Evolutionary conservation across 2,888 invertebrate genomes (phyloP).

Genomic region (Drosophila hamatofila): DNA sequence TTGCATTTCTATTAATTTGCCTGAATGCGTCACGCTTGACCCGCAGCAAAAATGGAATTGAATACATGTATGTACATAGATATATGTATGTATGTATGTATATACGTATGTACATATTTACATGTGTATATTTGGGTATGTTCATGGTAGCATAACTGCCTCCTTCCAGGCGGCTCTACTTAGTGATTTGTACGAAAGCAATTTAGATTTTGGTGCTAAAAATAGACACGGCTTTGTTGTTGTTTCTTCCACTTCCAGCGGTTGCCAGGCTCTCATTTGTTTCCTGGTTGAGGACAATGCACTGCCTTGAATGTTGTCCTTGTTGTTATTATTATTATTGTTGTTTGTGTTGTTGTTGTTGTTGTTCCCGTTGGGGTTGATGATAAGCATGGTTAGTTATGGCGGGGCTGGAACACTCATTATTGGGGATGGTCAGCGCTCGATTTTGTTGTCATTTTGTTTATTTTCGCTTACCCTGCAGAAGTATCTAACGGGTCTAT

Average conservation of each 20-base stretch:
- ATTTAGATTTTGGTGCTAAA: conserved; percentile 69
- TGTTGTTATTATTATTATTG: conserved; percentile 1
- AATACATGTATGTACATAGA: conserved; percentile 2
- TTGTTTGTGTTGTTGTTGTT: not conserved
- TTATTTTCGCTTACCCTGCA: conserved; percentile 9
- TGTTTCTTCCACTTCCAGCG: conserved; percentile 26
- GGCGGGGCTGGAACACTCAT: not conserved
- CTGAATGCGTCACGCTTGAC: conserved; percentile 41
- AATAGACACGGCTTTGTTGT: conserved; percentile 58
- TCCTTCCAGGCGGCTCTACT: conserved; percentile 5
- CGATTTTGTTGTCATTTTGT: conserved; percentile 42
- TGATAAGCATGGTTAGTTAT: conserved; percentile 6
- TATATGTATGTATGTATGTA: not conserved
- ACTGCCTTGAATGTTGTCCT: conserved; percentile 68
- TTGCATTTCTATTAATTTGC: not conserved
- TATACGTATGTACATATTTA: not conserved
- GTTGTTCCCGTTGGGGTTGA: conserved; percentile 9
- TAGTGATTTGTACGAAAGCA: conserved; percentile 52
- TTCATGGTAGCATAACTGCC: conserved; percentile 4
- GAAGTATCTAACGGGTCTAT: not conserved
- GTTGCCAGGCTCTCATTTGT: conserved; percentile 59
- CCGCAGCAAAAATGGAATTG: conserved; percentile 16
- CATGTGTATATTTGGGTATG: not conserved
- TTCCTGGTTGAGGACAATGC: conserved; percentile 75
- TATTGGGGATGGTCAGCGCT: conserved; percentile 42